A percentile compares a stretch with the other conserved stretches of the same genome.
Conservation (phyloP, 2,113 vertebrate species). For the Nothobranchius kuhntae region DNA sequence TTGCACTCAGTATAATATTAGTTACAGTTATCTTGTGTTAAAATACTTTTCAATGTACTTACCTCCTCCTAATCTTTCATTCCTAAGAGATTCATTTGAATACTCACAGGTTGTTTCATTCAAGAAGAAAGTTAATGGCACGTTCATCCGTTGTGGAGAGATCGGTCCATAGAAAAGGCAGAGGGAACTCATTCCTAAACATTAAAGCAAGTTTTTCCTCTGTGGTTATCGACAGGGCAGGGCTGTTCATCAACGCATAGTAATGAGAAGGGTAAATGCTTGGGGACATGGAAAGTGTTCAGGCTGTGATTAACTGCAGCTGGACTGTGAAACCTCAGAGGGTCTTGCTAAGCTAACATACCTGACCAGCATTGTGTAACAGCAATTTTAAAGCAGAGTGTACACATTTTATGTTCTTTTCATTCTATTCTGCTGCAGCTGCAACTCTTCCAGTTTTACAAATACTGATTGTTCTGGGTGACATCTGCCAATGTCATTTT, state of each 20-base stretch:
- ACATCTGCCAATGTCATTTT: no score
- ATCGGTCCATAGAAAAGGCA: neutral
- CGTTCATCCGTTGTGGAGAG: neutral
- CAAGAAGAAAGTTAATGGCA: neutral
- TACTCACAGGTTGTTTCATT: neutral
- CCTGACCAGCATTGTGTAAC: slow-evolving; percentile 4
- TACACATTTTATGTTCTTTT: neutral
- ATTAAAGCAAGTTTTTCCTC: slow-evolving; percentile 4
- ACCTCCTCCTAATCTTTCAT: no score
- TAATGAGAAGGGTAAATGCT: slow-evolving; percentile 28
- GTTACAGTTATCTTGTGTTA: no score
- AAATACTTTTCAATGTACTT: no score
- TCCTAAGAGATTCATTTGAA: neutral
- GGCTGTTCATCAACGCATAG: slow-evolving; percentile 15
- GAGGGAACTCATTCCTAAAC: neutral
- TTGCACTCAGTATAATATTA: no score
- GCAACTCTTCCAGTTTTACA: no score
- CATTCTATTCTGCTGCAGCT: no score
- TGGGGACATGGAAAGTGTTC: slow-evolving; percentile 18
- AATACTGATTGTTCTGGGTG: no score
- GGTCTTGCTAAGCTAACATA: slow-evolving; percentile 14
- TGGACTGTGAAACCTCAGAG: slow-evolving; percentile 22
- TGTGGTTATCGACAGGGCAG: neutral
- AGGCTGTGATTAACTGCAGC: slow-evolving; percentile 29
- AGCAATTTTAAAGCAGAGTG: no score